Percentiles rank a stretch among this genome's conserved stretches.
Evolutionary conservation across 2,113 vertebrate genomes (phyloP).

Genomic region (Hiodon alosoides): DNA sequence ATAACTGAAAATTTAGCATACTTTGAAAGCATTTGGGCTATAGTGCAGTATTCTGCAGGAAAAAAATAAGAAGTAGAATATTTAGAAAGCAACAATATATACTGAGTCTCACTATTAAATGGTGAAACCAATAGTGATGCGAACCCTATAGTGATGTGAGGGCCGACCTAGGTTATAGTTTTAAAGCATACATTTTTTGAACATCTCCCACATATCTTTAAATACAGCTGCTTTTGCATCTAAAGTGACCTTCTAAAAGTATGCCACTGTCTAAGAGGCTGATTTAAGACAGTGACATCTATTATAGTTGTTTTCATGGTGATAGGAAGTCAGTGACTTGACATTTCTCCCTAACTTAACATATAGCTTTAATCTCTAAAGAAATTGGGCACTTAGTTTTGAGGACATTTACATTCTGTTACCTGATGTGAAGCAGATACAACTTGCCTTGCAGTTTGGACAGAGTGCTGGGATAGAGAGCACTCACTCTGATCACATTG

Average conservation of each 20-base stretch:
- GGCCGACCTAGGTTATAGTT: no score
- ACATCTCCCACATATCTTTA: neutral
- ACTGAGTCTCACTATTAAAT: no score
- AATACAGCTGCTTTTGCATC: neutral
- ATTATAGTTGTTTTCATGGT: constrained; percentile 3
- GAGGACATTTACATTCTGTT: neutral
- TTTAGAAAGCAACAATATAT: no score
- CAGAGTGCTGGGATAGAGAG: neutral
- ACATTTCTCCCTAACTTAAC: neutral
- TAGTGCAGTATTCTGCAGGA: no score
- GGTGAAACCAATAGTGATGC: no score
- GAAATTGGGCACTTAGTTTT: constrained; percentile 11
- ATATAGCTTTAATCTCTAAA: constrained; percentile 2
- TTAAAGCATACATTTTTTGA: no score
- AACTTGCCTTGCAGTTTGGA: neutral
- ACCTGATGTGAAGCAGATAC: neutral
- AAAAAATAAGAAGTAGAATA: no score
- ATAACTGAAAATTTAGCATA: no score
- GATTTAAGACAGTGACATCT: neutral
- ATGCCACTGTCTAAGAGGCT: neutral
- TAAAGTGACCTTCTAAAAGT: neutral
- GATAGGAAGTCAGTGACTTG: neutral
- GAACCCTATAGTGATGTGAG: no score
- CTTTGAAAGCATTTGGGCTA: no score
- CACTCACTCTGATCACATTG: constrained; percentile 73